Evolutionary conservation across 1,140 invertebrate genomes (phyloP).

Genomic region (Drosophila albomicans): DNA sequence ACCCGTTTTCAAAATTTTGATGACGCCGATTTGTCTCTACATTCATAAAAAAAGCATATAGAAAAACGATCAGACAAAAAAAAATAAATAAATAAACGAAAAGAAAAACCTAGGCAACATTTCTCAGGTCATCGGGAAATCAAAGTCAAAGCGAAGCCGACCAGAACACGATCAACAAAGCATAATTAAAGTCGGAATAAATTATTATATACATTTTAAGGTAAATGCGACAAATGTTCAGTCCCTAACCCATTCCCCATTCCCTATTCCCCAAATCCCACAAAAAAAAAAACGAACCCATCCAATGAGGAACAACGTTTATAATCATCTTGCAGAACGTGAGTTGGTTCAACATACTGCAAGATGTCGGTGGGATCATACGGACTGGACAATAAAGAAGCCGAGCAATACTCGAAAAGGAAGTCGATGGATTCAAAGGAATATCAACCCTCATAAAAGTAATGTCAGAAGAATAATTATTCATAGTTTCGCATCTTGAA

Average conservation of each 20-base stretch:
- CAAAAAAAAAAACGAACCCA: slow-evolving; percentile 17
- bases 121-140: slow-evolving; percentile 33
- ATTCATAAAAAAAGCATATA: slow-evolving; percentile 63
- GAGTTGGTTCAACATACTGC: slow-evolving; percentile 15
- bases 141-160: slow-evolving; percentile 62
- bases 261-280: not conserved
- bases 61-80: slow-evolving; percentile 19
- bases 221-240: slow-evolving; percentile 68
- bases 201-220: slow-evolving; percentile 71
- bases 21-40: slow-evolving; percentile 81
- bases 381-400: not conserved
- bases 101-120: slow-evolving; percentile 20
- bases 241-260: slow-evolving; percentile 7
- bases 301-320: slow-evolving; percentile 18
- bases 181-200: slow-evolving; percentile 79
- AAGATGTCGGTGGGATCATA: slow-evolving; percentile 12
- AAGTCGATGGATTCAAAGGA: not conserved
- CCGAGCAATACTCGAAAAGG: not conserved
- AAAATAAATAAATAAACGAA: not conserved
- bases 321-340: slow-evolving; percentile 38
- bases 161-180: slow-evolving; percentile 42
- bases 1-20: slow-evolving; percentile 71
- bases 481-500: too few species aligned
- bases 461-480: not conserved
- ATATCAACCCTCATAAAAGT: not conserved